Evolutionary conservation across 1,140 invertebrate species (phyloP), one percentile per base, ranked within the genome.

Genomic region (Pogonus chalceus): DNA sequence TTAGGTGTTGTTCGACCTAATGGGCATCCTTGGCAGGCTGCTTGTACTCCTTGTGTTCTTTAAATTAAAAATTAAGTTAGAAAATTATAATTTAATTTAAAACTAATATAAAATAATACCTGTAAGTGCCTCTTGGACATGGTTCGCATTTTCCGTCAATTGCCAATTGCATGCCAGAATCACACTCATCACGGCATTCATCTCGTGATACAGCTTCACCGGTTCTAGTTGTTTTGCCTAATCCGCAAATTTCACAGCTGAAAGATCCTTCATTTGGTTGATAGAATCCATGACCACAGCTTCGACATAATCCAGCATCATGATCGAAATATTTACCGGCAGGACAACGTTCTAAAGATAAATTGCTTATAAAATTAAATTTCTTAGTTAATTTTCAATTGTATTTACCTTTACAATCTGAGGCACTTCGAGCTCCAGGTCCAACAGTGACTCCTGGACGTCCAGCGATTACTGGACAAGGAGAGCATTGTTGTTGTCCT

Each of bases 281-380:
- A 69, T 88, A 97, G 68, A 92, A 93, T 4, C 94, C 94, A 65
- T 95, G 90, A 4, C 93, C 93, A 68, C 94, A 98, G 52, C 86
- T 87, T 35, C 88, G 77, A 65, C 94, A 98, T 0, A 91, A 72
- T 20, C 88, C 88, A 0, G 84, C 82, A 21, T 83, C 79, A 23
- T 89, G 86, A 65, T 95, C 90, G 69, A 90, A 95, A 67, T 87
- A 95, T 73, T 92, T 91, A 50, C 92, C 92, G 58, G 90, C 86
- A 3, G 89, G 85, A 68, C 92, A 96, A 46, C 88, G 79, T 70
- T 95, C 90, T 85, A 58, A 56, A 39, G 18, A 23, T n/a, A 46
- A 22, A 37, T 53, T 14, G 18, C 23, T 39, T 35, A 26, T 20
- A 47, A 20, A 49, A 54, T 7, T 31, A 31, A 7, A 31, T 31